Conservation (phyloP, 2,113 vertebrate genomes). For the Boulengeromyrus knoepffleri region DNA sequence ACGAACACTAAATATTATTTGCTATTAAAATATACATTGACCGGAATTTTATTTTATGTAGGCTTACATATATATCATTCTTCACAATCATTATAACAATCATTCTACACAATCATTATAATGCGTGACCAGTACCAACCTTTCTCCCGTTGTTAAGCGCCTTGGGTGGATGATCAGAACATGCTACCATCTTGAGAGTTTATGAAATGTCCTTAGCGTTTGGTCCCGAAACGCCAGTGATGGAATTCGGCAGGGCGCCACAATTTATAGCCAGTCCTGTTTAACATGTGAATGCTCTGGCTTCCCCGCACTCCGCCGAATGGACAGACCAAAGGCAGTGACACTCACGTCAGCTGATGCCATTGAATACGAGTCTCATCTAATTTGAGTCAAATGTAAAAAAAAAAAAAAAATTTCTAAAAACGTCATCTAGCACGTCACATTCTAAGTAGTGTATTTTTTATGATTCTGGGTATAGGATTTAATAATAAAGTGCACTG, state of each 20-base stretch:
- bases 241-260: constrained; percentile 27
- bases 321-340: constrained; percentile 27
- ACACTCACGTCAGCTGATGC: constrained; percentile 26
- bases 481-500: background rate
- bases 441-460: background rate
- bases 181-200: constrained; percentile 53
- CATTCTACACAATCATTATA: background rate
- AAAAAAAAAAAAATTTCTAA: background rate
- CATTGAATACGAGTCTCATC: constrained; percentile 13
- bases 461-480: background rate
- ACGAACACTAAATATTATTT: background rate
- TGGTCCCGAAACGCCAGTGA: constrained; percentile 27
- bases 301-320: constrained; percentile 38
- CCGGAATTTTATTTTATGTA: background rate
- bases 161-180: constrained; percentile 43
- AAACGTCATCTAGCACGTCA: background rate
- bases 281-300: constrained; percentile 68
- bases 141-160: constrained; percentile 43
- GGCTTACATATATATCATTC: too few species aligned
- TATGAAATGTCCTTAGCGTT: constrained; percentile 14
- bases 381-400: background rate
- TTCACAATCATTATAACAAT: too few species aligned
- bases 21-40: background rate
- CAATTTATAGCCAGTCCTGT: constrained; percentile 55
- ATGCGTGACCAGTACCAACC: constrained; percentile 36